These are phyloP conservation scores for Hylia prasina DNA, from an alignment of 2,113 vertebrate genomes.

Conservation along the genomic window DNA sequence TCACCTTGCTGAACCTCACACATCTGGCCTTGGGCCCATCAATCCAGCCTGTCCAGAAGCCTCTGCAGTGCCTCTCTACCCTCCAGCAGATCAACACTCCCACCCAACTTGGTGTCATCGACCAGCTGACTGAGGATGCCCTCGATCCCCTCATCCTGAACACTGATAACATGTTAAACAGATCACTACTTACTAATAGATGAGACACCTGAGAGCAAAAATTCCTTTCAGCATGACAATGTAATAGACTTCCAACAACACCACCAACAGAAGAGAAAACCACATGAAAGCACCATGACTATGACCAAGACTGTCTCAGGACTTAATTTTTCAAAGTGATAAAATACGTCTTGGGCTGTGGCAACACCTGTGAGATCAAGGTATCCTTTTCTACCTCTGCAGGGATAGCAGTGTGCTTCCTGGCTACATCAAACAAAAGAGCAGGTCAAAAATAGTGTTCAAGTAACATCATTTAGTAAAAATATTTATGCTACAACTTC, in stretches of 20 bases:
- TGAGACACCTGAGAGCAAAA: neutral
- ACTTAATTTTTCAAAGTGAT: neutral
- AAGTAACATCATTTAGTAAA: neutral
- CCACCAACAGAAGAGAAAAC: neutral
- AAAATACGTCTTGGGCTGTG: neutral
- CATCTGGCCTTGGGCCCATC: fast-evolving
- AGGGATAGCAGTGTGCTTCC: neutral
- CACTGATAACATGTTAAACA: neutral
- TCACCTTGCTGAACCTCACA: neutral
- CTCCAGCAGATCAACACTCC: neutral
- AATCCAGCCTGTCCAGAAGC: neutral
- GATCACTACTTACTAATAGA: neutral
- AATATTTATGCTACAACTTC: neutral
- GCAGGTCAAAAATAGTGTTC: neutral
- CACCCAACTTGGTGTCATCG: neutral
- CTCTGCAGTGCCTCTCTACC: neutral
- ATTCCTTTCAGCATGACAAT: neutral
- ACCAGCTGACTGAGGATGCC: neutral
- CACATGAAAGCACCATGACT: neutral
- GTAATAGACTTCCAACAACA: neutral
- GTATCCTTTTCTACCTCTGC: neutral
- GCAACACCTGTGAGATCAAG: neutral
- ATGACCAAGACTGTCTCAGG: neutral
- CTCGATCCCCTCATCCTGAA: neutral
- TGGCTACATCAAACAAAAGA: neutral